Conservation (phyloP, 2,113 vertebrate species). For the Paramisgurnus dabryanus region DNA sequence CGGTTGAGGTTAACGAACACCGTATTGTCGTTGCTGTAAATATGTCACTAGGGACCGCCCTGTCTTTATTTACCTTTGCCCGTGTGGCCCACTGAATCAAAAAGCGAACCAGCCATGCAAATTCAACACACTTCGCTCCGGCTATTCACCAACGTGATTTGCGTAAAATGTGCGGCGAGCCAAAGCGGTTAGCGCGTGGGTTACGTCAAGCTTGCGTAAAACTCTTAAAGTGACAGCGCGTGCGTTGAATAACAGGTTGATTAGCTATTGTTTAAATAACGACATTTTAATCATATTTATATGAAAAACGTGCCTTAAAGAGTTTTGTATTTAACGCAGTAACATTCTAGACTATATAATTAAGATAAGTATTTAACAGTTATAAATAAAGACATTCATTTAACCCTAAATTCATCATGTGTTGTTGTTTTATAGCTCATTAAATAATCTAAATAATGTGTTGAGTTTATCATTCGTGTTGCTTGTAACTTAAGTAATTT, state of each 20-base stretch:
- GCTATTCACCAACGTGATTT: conserved; percentile 62
- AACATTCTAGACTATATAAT: no score
- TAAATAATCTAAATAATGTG: no score
- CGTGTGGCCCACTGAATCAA: conserved; percentile 65
- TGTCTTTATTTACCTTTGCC: conserved; percentile 66
- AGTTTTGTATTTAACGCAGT: neutral
- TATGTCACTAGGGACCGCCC: conserved; percentile 7
- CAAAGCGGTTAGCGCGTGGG: neutral
- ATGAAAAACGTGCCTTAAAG: neutral
- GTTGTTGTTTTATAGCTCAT: no score
- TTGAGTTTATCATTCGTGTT: no score
- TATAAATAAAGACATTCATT: no score
- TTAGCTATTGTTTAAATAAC: neutral
- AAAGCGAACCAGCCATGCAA: conserved; percentile 47
- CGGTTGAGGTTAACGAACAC: neutral
- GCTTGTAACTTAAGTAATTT: no score
- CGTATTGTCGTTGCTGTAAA: neutral
- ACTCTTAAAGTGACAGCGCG: conserved; percentile 36
- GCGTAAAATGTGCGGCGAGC: conserved; percentile 41
- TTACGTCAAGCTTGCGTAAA: conserved; percentile 34
- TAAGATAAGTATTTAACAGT: no score
- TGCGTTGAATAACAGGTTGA: neutral
- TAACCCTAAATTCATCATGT: no score
- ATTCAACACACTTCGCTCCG: conserved; percentile 11
- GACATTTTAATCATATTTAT: neutral